A percentile compares a stretch with the other conserved stretches of the same genome.
These are phyloP conservation scores for Neoarius graeffei DNA, from an alignment of 2,113 vertebrate genomes.

Conservation along the genomic window DNA sequence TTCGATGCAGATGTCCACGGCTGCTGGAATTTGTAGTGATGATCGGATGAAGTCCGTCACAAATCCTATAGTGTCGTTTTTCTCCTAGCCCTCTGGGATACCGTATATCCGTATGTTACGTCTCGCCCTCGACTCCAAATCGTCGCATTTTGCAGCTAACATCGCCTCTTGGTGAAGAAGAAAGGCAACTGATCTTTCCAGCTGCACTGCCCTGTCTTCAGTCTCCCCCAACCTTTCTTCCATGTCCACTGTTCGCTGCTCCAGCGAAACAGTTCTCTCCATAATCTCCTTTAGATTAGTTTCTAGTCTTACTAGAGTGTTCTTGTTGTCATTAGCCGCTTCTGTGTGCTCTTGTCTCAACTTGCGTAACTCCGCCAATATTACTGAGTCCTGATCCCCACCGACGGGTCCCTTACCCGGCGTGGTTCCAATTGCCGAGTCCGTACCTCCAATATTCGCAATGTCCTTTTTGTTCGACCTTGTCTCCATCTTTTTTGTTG, in stretches of 20 bases:
- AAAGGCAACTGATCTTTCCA: no score
- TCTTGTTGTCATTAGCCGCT: neutral
- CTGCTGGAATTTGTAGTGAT: no score
- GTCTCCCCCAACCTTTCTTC: neutral
- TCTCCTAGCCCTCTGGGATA: neutral
- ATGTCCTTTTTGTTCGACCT: no score
- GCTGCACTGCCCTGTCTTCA: no score
- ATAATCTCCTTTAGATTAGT: neutral
- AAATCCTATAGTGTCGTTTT: neutral
- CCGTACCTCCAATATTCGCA: no score
- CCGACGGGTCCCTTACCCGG: no score
- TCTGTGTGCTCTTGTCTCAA: no score
- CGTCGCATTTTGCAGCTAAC: neutral
- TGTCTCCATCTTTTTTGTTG: no score
- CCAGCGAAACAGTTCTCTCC: neutral
- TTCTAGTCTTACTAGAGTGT: constrained; percentile 9
- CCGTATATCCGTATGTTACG: neutral
- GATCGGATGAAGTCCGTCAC: neutral
- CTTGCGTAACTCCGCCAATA: no score
- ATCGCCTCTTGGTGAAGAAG: neutral
- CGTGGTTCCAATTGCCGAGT: no score
- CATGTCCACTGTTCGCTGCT: neutral
- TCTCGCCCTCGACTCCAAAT: neutral
- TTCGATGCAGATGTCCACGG: neutral
- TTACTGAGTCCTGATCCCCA: no score